A percentile compares a stretch with the other conserved stretches of the same genome.
phyloP scores from a whole-genome alignment of 2,888 invertebrate genomes.

The Pharmacophagus antenor region DNA sequence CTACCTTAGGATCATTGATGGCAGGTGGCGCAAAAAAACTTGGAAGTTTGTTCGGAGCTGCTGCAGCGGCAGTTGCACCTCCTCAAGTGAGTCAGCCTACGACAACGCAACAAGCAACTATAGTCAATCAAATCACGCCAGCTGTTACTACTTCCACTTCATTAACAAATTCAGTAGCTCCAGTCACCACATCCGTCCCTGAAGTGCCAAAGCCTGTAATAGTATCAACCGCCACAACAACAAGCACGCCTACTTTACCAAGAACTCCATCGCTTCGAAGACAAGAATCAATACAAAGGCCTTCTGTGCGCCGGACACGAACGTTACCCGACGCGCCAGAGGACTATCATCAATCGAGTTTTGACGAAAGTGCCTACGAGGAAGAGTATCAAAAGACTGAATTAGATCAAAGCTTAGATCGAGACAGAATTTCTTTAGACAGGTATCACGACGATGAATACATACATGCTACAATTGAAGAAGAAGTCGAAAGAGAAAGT shows the following conservation, averaged over 20 bases:
- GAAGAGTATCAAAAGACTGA: constrained; percentile 79
- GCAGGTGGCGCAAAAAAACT: constrained; percentile 76
- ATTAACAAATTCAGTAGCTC: constrained; percentile 57
- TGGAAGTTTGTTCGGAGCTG: constrained; percentile 75
- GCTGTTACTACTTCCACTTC: constrained; percentile 55
- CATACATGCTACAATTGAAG: constrained; percentile 62
- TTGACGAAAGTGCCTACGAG: constrained; percentile 79
- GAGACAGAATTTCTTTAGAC: constrained; percentile 67
- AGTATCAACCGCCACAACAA: constrained; percentile 54
- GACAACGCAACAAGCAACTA: constrained; percentile 41
- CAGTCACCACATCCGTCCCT: constrained; percentile 67
- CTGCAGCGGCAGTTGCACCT: constrained; percentile 69
- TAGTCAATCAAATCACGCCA: constrained; percentile 47
- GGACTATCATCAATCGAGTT: constrained; percentile 64
- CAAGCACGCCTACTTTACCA: constrained; percentile 63
- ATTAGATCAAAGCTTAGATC: constrained; percentile 68
- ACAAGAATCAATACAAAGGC: constrained; percentile 77
- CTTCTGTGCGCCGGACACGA: constrained; percentile 70
- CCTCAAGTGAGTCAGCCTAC: constrained; percentile 54
- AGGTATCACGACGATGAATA: constrained; percentile 72
- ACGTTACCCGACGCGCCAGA: constrained; percentile 76
- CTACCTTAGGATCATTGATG: constrained; percentile 74
- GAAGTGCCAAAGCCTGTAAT: constrained; percentile 62
- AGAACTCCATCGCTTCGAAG: constrained; percentile 69
- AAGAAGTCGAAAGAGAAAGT: constrained; percentile 62